Evolutionary conservation across 2,888 invertebrate genomes (phyloP).

Genomic region (Chrysomela aeneicollis): DNA sequence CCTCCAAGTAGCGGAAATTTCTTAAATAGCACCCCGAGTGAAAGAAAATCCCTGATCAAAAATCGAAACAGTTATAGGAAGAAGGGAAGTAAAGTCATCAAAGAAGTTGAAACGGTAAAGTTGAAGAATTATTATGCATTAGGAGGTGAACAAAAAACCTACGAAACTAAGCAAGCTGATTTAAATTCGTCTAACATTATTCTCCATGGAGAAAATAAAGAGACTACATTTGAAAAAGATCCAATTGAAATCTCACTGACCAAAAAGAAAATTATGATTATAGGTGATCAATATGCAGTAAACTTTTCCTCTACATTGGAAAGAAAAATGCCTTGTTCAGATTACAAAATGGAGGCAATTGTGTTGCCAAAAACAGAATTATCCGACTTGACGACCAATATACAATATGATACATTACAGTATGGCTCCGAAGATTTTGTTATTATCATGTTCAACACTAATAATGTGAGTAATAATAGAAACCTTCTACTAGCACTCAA

Average conservation of each 20-base stretch:
- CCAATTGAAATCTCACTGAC: neutral
- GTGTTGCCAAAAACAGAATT: neutral
- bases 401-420: neutral
- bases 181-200: neutral
- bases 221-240: neutral
- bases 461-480: constrained; percentile 4
- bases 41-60: no score
- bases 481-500: neutral
- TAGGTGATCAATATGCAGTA: constrained; percentile 9
- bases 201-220: neutral
- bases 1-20: no score
- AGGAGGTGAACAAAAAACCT: no score
- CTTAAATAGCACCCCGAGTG: no score
- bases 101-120: no score
- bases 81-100: no score
- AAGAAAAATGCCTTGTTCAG: neutral
- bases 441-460: neutral
- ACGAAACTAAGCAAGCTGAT: no score
- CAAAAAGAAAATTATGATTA: constrained; percentile 1
- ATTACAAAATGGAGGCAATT: constrained; percentile 1
- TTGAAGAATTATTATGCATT: no score
- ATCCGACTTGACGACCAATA: constrained; percentile 6
- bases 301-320: neutral
- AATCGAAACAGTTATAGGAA: no score
- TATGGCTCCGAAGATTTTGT: constrained; percentile 8